Evolutionary conservation across 1,140 invertebrate genomes (phyloP).

Genomic region (Potamilus streckersoni): DNA sequence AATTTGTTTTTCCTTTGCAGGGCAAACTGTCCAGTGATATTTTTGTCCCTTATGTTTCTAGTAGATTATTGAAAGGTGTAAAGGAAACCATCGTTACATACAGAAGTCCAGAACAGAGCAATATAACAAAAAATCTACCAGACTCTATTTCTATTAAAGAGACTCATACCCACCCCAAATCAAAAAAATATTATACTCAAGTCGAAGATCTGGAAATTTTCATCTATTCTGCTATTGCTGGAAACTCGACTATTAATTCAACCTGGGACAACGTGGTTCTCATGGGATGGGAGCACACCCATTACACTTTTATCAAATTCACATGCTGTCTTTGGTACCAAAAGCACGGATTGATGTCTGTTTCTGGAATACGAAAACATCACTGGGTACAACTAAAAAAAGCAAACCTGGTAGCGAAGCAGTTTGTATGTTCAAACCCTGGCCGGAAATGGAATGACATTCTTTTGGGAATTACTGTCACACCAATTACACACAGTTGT

Average conservation of each 20-base stretch:
- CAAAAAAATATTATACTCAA: not conserved
- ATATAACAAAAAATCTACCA: too few relatives aligned
- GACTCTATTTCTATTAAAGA: too few relatives aligned
- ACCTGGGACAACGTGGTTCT: slow-evolving; percentile 17
- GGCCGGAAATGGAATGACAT: not conserved
- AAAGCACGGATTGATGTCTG: not conserved
- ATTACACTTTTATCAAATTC: slow-evolving; percentile 1
- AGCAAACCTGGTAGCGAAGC: slow-evolving; percentile 7
- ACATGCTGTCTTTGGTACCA: slow-evolving; percentile 16
- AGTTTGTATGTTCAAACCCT: slow-evolving; percentile 18
- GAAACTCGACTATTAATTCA: slow-evolving; percentile 5
- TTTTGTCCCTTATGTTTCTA: too few relatives aligned
- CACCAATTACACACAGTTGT: too few relatives aligned
- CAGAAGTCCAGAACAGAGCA: too few relatives aligned
- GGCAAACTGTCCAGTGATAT: too few relatives aligned
- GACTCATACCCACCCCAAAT: too few relatives aligned
- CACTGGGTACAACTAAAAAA: slow-evolving; percentile 15
- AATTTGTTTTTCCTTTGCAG: too few relatives aligned
- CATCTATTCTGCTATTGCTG: slow-evolving; percentile 18
- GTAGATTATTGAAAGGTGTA: too few relatives aligned
- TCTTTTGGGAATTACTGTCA: not conserved
- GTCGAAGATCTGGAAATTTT: slow-evolving; percentile 15
- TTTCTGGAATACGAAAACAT: slow-evolving; percentile 6
- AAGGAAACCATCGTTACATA: too few relatives aligned
- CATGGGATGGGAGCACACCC: slow-evolving; percentile 17